A percentile compares a stretch with the other conserved stretches of the same genome.
phyloP scores from a whole-genome alignment of 2,888 invertebrate species.

The Xanthia togata region DNA sequence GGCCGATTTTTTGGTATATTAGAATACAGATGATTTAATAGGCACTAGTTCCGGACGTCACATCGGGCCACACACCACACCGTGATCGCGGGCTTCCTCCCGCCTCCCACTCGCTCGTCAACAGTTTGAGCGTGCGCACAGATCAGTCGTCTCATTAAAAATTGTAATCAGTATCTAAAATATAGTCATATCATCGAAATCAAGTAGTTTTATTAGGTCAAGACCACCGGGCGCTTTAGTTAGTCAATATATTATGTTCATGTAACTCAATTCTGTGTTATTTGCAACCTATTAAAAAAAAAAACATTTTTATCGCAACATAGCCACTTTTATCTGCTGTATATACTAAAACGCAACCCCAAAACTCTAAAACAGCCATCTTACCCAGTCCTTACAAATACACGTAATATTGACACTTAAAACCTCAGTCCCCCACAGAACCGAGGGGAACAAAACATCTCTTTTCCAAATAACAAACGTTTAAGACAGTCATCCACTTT shows the following conservation, averaged over 20 bases:
- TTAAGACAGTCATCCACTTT: constrained; percentile 26
- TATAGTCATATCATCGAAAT: too few species aligned
- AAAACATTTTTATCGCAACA: not conserved
- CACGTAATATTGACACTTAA: constrained; percentile 22
- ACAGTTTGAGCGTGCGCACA: not conserved
- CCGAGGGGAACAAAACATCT: constrained; percentile 16
- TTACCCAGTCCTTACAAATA: not conserved
- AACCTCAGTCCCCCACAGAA: constrained; percentile 12
- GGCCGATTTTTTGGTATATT: not conserved
- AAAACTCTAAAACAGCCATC: not conserved
- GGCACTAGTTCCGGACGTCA: not conserved
- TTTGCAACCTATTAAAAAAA: not conserved
- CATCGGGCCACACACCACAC: not conserved
- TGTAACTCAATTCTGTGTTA: not conserved
- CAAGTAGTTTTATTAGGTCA: too few species aligned
- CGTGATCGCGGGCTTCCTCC: not conserved
- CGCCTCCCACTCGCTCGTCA: not conserved
- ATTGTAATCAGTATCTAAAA: too few species aligned
- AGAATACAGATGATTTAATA: too few species aligned
- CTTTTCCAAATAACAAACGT: constrained; percentile 37
- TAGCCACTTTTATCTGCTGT: too few species aligned
- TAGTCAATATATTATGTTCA: too few species aligned
- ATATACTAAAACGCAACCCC: not conserved
- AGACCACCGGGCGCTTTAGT: not conserved
- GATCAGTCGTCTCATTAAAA: too few species aligned